Conservation (phyloP, 2,113 vertebrate genomes). For the Tauraco erythrolophus region DNA sequence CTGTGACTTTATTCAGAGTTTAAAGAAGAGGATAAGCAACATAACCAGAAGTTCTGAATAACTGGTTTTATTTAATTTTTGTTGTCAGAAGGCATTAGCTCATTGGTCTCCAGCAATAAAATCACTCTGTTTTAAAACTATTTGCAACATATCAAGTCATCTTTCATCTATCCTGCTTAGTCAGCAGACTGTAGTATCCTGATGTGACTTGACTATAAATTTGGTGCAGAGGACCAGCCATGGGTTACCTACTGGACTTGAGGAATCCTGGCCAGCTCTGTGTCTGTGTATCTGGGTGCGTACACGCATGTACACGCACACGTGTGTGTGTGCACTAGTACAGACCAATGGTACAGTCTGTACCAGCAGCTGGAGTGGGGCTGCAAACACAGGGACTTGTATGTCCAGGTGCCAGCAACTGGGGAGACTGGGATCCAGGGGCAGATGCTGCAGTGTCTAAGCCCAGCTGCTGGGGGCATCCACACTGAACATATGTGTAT, state of each 20-base stretch:
- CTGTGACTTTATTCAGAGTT: not conserved
- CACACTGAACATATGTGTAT: no score
- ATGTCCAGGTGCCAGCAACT: not conserved
- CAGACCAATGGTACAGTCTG: not conserved
- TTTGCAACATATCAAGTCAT: not conserved
- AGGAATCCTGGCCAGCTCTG: not conserved
- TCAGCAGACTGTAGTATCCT: not conserved
- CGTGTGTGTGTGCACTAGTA: no score
- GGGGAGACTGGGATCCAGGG: not conserved
- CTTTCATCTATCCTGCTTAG: not conserved
- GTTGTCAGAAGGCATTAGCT: not conserved
- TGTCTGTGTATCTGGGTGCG: not conserved
- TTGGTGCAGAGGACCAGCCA: not conserved
- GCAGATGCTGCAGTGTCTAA: not conserved
- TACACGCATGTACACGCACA: rapidly evolving
- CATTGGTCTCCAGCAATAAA: not conserved
- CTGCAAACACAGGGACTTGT: not conserved
- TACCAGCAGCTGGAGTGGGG: not conserved
- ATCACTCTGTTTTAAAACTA: not conserved
- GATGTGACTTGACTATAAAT: not conserved
- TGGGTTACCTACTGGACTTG: not conserved
- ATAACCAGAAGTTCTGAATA: not conserved
- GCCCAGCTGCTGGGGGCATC: not conserved
- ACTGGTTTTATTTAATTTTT: not conserved
- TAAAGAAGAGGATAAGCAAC: not conserved